Evolutionary conservation across 2,797 vertebrate genomes (phyloP).

Genomic region (Macropus fuliginosus): DNA sequence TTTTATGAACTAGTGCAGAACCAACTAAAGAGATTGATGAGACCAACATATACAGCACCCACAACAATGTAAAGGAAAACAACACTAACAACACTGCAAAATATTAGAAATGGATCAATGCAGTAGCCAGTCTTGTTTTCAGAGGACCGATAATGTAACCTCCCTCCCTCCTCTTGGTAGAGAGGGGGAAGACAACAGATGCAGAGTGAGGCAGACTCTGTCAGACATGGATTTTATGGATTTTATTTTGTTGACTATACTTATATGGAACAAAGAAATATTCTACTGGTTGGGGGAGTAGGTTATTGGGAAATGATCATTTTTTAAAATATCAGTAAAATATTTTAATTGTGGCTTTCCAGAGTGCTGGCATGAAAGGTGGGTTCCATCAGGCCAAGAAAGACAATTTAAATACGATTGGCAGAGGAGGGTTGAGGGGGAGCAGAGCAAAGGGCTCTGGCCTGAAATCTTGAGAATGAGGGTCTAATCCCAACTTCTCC

Average conservation of each 20-base stretch:
- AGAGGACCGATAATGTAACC: neutral
- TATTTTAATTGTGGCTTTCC: constrained; percentile 11
- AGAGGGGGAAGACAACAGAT: neutral
- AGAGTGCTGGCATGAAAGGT: constrained; percentile 37
- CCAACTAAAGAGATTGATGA: neutral
- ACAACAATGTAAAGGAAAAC: neutral
- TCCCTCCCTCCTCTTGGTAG: too few relatives aligned
- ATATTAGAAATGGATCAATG: neutral
- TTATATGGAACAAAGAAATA: too few relatives aligned
- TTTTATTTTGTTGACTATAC: neutral
- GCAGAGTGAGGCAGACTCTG: too few relatives aligned
- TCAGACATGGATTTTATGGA: neutral
- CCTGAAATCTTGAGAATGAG: neutral
- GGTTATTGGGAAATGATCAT: neutral
- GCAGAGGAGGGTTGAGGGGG: too few relatives aligned
- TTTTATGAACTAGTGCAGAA: neutral
- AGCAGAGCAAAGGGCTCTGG: neutral
- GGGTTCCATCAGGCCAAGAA: neutral
- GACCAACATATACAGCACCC: neutral
- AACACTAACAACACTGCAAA: neutral
- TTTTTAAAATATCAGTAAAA: constrained; percentile 3
- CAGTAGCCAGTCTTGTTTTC: neutral
- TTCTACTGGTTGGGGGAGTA: neutral
- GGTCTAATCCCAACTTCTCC: neutral
- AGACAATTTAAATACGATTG: neutral